Evolutionary conservation across 1,140 invertebrate species (phyloP).

Genomic region (Streblospio benedicti): DNA sequence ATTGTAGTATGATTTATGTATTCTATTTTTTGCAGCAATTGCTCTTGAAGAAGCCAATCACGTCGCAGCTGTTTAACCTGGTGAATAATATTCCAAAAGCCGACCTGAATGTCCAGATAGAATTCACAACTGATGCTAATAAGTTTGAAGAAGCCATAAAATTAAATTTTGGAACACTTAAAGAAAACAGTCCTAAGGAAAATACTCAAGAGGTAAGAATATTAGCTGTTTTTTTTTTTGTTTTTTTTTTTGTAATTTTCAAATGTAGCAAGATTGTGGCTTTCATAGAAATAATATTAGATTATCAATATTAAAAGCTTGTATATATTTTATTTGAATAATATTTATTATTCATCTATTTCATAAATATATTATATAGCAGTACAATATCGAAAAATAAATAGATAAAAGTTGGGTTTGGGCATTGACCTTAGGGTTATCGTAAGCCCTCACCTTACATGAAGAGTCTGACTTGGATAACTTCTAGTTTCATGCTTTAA

Average conservation of each 20-base stretch:
- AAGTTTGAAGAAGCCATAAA: conserved; percentile 62
- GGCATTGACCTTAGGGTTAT: no score
- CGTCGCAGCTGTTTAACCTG: conserved; percentile 64
- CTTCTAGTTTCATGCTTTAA: no score
- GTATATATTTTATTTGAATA: no score
- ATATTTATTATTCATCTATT: no score
- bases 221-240: neutral
- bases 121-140: conserved; percentile 71
- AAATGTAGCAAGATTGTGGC: neutral
- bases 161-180: conserved; percentile 45
- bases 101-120: conserved; percentile 65
- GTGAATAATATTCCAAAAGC: conserved; percentile 70
- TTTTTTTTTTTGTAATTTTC: neutral
- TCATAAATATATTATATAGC: no score
- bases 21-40: no score
- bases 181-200: conserved; percentile 3
- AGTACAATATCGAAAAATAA: no score
- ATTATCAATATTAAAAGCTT: neutral
- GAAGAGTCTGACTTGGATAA: no score
- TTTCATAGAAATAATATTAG: neutral
- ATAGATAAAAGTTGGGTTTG: no score
- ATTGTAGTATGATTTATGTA: no score
- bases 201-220: neutral
- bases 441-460: no score
- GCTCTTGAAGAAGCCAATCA: conserved; percentile 66